Conservation (phyloP, 2,113 vertebrate genomes). For the Cinclus mexicanus region DNA sequence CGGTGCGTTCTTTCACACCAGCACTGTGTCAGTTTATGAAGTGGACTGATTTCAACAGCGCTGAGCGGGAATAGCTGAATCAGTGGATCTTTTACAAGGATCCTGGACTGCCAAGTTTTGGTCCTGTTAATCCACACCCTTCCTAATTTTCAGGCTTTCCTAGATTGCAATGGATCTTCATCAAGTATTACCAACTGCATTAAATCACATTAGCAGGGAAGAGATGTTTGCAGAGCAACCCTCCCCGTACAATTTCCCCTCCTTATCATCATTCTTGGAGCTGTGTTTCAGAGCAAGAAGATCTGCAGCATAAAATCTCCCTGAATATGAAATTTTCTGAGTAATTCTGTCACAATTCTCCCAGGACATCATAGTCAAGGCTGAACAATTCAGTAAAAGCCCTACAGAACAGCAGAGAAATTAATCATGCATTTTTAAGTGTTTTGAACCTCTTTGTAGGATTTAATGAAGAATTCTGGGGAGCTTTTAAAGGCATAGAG, state of each 20-base stretch:
- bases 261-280: conserved; percentile 20
- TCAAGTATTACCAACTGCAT: not conserved
- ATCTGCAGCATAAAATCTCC: conserved; percentile 28
- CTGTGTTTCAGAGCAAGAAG: not conserved
- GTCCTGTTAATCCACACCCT: not conserved
- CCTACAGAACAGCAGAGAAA: conserved; percentile 47
- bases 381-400: conserved; percentile 50
- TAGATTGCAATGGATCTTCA: not conserved
- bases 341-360: conserved; percentile 52
- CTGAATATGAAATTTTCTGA: conserved; percentile 37
- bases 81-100: not conserved
- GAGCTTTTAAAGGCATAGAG: not conserved
- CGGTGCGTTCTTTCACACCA: accelerated
- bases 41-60: accelerated
- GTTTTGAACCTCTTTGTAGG: conserved; percentile 32
- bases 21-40: accelerated
- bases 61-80: not conserved
- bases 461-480: conserved; percentile 45
- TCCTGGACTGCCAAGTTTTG: not conserved
- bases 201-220: conserved; percentile 22
- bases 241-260: not conserved
- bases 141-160: not conserved
- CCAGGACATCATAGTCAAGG: conserved; percentile 46
- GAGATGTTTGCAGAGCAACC: not conserved
- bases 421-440: conserved; percentile 58